A percentile compares a stretch with the other conserved stretches of the same genome.
Evolutionary conservation across 2,797 vertebrate genomes (phyloP).

Genomic region (Urosaurus nigricauda): DNA sequence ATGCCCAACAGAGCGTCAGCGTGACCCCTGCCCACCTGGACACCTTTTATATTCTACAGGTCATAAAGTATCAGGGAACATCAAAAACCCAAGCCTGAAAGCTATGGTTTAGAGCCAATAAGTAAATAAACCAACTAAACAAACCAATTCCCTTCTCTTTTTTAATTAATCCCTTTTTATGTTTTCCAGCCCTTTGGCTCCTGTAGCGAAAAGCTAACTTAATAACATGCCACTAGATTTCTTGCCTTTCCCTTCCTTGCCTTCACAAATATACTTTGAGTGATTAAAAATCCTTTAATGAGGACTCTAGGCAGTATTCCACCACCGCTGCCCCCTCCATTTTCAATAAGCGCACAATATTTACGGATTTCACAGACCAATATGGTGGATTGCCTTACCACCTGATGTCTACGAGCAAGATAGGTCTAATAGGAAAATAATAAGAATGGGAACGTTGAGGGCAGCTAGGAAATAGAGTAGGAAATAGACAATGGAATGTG

Average conservation of each 20-base stretch:
- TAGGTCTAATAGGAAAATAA: neutral
- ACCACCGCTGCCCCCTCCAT: neutral
- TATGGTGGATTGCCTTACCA: neutral
- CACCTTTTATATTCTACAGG: conserved; percentile 48
- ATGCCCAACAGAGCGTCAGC: conserved; percentile 24
- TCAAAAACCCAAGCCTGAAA: conserved; percentile 25
- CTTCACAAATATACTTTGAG: conserved; percentile 18
- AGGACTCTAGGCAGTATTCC: neutral
- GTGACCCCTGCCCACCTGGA: conserved; percentile 27
- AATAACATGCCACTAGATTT: conserved; percentile 43
- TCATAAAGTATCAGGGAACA: conserved; percentile 18
- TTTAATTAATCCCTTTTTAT: conserved; percentile 58
- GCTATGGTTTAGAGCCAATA: conserved; percentile 54
- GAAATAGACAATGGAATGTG: too few species aligned
- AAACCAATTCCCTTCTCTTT: conserved; percentile 42
- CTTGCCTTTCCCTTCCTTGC: neutral
- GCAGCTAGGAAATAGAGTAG: neutral
- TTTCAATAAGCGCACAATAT: neutral
- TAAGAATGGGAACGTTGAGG: neutral
- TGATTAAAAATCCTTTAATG: conserved; percentile 46
- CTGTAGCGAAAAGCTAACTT: conserved; percentile 39
- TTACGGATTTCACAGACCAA: conserved; percentile 22
- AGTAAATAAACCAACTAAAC: conserved; percentile 12
- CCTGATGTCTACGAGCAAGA: neutral
- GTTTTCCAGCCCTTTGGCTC: conserved; percentile 58